Evolutionary conservation across 2,113 vertebrate genomes (phyloP), one percentile per base, ranked within the genome.

Genomic region (Larimichthys polyactis): DNA sequence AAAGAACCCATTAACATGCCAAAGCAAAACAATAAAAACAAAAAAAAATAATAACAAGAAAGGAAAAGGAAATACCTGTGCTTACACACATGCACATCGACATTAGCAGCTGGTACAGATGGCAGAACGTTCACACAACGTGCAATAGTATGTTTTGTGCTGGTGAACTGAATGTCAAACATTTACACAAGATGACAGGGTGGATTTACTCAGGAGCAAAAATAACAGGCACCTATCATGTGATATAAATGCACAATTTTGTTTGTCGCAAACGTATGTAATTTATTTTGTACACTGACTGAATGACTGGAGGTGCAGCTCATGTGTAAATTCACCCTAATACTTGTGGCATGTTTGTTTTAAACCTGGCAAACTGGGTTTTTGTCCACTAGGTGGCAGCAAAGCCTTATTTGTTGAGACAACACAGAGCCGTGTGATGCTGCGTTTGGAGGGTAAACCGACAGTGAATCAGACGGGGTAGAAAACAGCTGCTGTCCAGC

Each of bases 341-440:
- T 20, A 60, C 14, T 46, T 55, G 27, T 67, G 62, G 12, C 17
- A 4, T 58, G 36, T 60, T 81, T 66, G 65, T 48, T 36, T 40
- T 40, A 4, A 75, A 40, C 19, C 40, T 46, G 11, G 11, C 27
- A 69, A 0, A 3, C 22, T 29, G 14, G 4, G 5, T 12, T 78
- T 57, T 54, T 54, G 79, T 70, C 81, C 91, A 89, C 84, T 71
- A 73, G 87, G 71, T 85, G 85, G 87, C 84, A 86, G 79, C 83
- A 87, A 68, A 81, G 79, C 70, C 73, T 60, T 57, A 63, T 27
- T 14, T 32, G 49, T 49, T 58, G 69, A 4, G 44, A 58, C 49
- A 19, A 9, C 32, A 49, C 44, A 46, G 43, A 11, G 0, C 1
- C 15, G 32, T 55, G 22, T 64, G 49, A 46, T 11, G 5, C 9